Conservation (phyloP, 2,113 vertebrate genomes). For the Rhabdornis inornatus region DNA sequence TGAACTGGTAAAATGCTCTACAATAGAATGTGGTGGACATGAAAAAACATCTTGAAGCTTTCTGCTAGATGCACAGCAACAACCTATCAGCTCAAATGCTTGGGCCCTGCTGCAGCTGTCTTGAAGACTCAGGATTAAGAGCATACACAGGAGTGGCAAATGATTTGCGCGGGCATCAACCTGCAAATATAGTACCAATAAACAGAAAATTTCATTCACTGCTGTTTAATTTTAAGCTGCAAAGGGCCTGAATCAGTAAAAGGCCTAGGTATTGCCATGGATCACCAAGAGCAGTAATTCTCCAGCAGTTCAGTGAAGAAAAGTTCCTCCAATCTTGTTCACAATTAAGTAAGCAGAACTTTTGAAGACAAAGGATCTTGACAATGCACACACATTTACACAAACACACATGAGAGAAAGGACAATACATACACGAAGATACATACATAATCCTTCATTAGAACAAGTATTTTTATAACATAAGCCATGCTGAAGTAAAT, state of each 20-base stretch:
- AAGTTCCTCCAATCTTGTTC: background rate
- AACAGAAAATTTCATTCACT: background rate
- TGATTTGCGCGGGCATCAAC: background rate
- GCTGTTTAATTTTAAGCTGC: background rate
- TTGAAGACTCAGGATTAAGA: background rate
- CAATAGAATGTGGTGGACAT: background rate
- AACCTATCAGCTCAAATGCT: background rate
- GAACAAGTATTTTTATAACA: background rate
- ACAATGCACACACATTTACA: background rate
- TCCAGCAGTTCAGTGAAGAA: background rate
- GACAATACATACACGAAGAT: background rate
- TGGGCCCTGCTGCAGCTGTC: background rate
- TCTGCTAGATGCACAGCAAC: background rate
- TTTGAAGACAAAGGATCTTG: background rate
- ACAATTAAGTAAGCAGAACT: background rate
- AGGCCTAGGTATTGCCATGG: background rate
- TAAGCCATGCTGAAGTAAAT: background rate
- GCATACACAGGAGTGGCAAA: rapidly evolving
- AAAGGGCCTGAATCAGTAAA: background rate
- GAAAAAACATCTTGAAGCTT: background rate
- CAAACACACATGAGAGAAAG: background rate
- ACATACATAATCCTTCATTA: background rate
- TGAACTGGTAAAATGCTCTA: background rate
- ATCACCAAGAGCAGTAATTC: background rate
- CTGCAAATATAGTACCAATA: background rate